Percentiles rank a stretch among this genome's conserved stretches.
phyloP scores from a whole-genome alignment of 2,888 invertebrate genomes.

The Spisula solida region DNA sequence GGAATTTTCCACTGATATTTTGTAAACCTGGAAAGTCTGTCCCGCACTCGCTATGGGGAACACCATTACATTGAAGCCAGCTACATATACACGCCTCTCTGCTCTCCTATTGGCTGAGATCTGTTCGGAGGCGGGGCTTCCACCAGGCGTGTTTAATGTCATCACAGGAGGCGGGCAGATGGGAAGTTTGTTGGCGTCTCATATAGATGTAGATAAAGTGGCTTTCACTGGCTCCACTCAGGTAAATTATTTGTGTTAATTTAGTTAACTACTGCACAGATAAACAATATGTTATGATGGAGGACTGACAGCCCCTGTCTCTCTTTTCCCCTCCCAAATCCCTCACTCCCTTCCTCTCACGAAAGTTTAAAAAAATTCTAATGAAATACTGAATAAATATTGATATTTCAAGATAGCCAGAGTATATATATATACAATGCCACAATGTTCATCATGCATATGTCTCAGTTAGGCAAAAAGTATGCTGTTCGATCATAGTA shows the following conservation, averaged over 20 bases:
- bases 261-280: no score
- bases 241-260: slow-evolving; percentile 69
- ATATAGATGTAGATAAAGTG: slow-evolving; percentile 87
- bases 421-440: no score
- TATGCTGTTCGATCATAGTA: no score
- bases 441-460: no score
- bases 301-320: no score
- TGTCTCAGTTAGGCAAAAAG: no score
- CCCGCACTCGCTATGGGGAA: slow-evolving; percentile 89
- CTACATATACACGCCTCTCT: slow-evolving; percentile 87
- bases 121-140: slow-evolving; percentile 88
- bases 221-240: slow-evolving; percentile 87
- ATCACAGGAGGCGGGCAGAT: slow-evolving; percentile 86
- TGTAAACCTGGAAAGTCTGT: slow-evolving; percentile 88
- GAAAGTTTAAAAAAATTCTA: no score
- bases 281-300: no score
- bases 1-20: slow-evolving; percentile 88
- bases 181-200: slow-evolving; percentile 85
- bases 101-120: slow-evolving; percentile 88
- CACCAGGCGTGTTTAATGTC: slow-evolving; percentile 88
- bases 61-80: slow-evolving; percentile 88
- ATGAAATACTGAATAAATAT: no score
- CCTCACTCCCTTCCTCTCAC: no score
- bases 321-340: no score
- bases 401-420: no score